These are phyloP conservation scores for Sycophila sp. DNA, from an alignment of 1,140 invertebrate species.

Conservation along the genomic window DNA sequence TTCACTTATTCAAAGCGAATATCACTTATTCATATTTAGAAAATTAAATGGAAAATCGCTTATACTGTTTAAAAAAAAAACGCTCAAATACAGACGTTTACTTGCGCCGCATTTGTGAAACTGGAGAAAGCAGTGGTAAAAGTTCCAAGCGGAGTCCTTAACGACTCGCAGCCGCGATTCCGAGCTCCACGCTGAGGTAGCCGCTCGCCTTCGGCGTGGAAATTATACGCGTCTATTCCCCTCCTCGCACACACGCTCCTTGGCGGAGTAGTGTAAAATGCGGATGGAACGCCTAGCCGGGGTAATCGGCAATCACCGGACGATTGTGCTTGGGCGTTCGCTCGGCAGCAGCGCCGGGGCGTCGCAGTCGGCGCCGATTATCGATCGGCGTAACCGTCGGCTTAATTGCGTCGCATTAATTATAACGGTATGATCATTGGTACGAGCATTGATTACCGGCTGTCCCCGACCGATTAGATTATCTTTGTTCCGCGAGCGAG, in stretches of 20 bases:
- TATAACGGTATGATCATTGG: constrained; percentile 58
- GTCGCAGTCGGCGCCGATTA: constrained; percentile 4
- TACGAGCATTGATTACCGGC: constrained; percentile 51
- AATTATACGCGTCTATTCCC: neutral
- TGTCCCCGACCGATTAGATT: constrained; percentile 53
- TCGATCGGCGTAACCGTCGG: constrained; percentile 33
- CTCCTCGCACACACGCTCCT: neutral
- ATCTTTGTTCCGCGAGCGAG: constrained; percentile 50
- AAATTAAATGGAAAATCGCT: too few relatives aligned
- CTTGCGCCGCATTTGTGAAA: too few relatives aligned
- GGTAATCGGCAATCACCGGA: constrained; percentile 49
- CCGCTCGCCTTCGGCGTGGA: neutral
- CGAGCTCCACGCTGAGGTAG: neutral
- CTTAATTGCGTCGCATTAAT: constrained; percentile 57
- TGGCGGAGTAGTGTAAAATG: neutral
- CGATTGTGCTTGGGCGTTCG: too few relatives aligned
- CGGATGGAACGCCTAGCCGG: neutral
- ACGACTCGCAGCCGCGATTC: neutral
- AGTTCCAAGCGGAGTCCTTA: too few relatives aligned
- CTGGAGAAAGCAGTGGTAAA: too few relatives aligned
- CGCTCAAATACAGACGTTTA: too few relatives aligned
- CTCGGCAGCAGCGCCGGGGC: too few relatives aligned
- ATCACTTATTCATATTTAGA: too few relatives aligned
- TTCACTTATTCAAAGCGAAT: too few relatives aligned
- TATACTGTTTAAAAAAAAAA: too few relatives aligned